A percentile compares a stretch with the other conserved stretches of the same genome.
phyloP scores from a whole-genome alignment of 2,888 invertebrate species.

The Mellilla xanthometata region DNA sequence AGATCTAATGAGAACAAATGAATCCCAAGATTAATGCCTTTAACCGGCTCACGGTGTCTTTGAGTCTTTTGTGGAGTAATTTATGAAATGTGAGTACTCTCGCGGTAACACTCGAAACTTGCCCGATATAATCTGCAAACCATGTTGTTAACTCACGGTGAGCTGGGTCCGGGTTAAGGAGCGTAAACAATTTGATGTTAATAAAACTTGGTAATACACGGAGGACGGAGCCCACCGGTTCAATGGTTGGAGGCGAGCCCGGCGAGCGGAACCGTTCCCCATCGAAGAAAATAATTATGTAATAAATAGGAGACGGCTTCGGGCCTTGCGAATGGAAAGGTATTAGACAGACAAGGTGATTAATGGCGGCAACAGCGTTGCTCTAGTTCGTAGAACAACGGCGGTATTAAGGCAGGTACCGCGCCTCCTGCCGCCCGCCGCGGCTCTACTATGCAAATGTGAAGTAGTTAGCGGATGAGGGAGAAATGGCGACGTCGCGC shows the following conservation, averaged over 20 bases:
- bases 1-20: constrained; percentile 55
- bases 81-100: constrained; percentile 29
- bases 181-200: constrained; percentile 73
- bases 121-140: constrained; percentile 60
- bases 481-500: constrained; percentile 62
- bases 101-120: constrained; percentile 58
- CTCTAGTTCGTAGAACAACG: constrained; percentile 50
- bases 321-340: constrained; percentile 72
- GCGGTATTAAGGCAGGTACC: constrained; percentile 42
- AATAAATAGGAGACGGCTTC: constrained; percentile 71
- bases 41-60: constrained; percentile 45
- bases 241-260: constrained; percentile 54
- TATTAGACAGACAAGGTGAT: constrained; percentile 79
- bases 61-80: constrained; percentile 41
- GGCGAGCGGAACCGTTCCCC: constrained; percentile 56
- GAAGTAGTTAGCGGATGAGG: constrained; percentile 62
- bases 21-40: constrained; percentile 55
- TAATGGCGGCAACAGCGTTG: constrained; percentile 67
- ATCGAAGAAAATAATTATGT: constrained; percentile 77
- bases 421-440: constrained; percentile 41
- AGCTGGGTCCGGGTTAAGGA: constrained; percentile 65
- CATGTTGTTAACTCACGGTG: constrained; percentile 52
- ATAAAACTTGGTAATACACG: constrained; percentile 72
- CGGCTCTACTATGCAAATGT: constrained; percentile 67
- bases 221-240: constrained; percentile 55